phyloP scores from a whole-genome alignment of 2,888 invertebrate genomes.

The Zaprionus lineosus region DNA sequence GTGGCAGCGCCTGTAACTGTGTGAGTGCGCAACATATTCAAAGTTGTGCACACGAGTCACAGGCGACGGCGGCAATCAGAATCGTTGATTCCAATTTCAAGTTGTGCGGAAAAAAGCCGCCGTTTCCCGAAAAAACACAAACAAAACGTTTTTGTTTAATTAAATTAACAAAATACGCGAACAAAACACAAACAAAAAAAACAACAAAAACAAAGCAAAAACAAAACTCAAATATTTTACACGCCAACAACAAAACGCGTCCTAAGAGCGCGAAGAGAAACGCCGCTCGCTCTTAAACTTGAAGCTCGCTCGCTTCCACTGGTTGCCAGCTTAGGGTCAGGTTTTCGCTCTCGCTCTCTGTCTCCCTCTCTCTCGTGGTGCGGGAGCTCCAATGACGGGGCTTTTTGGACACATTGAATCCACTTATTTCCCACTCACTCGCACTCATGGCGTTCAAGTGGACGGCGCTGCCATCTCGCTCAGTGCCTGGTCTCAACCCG shows the following conservation, averaged over 20 bases:
- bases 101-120: constrained; percentile 49
- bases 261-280: constrained; percentile 41
- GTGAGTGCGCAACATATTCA: constrained; percentile 64
- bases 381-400: constrained; percentile 35
- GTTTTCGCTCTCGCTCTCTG: constrained; percentile 35
- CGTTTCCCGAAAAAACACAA: constrained; percentile 60
- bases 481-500: constrained; percentile 49
- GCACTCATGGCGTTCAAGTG: constrained; percentile 16
- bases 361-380: constrained; percentile 10
- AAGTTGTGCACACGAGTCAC: constrained; percentile 58
- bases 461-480: constrained; percentile 61
- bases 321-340: neutral
- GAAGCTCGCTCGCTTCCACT: constrained; percentile 36
- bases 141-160: constrained; percentile 76
- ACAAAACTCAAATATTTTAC: constrained; percentile 52
- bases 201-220: constrained; percentile 48
- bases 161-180: constrained; percentile 73
- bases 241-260: constrained; percentile 53
- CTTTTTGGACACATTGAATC: constrained; percentile 18
- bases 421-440: constrained; percentile 41
- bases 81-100: constrained; percentile 67
- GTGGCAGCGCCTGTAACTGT: too few species aligned
- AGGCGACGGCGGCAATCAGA: constrained; percentile 45
- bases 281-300: constrained; percentile 45
- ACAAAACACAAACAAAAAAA: constrained; percentile 50